Evolutionary conservation across 2,888 invertebrate species (phyloP), one percentile per base, ranked within the genome.

Genomic region (Argynnis bischoffii): DNA sequence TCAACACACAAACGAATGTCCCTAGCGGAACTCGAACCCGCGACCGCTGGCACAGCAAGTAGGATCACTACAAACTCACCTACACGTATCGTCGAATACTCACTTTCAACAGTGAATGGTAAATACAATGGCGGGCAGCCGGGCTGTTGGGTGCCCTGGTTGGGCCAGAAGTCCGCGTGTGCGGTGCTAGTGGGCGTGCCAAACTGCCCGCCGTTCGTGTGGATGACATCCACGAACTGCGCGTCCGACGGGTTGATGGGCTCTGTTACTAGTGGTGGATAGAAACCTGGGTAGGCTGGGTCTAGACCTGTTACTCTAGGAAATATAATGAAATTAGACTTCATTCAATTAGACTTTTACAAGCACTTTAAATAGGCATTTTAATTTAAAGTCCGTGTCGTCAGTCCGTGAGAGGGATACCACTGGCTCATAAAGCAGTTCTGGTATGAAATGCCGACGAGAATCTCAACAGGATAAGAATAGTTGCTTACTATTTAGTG

Each of bases 121-220:
- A 70, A 2, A 21, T 26, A 50, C 1, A 35, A 74, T 0, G 83
- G 69, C 15, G 81, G 69, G 67, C 94, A 94, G 0, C 93, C 94
- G 0, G 93, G 93, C 71, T 94, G 94, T 63, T 85, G 78, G 6
- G 92, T 73, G 0, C 93, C 94, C 0, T 80, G 85, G 48, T 94
- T 94, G 0, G 93, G 93, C 83, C 87, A 93, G 79, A 90, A 93
- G 80, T 93, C 92, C 0, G 79, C 93, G 41, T 84, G 85, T 0
- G 87, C 93, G 0, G 81, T 76, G 2, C 57, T 57, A 1, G 68
- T 47, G 0, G 83, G 80, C 0, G 84, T 76, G 0, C 94, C 94
- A 67, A 81, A 91, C 21, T 83, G 75, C 0, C 90, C 91, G 0
- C 79, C 82, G 72, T 93, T 93, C 0, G 94, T 93, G 75, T 94